phyloP scores from a whole-genome alignment of 2,888 invertebrate genomes.

The Bellardia pandia region DNA sequence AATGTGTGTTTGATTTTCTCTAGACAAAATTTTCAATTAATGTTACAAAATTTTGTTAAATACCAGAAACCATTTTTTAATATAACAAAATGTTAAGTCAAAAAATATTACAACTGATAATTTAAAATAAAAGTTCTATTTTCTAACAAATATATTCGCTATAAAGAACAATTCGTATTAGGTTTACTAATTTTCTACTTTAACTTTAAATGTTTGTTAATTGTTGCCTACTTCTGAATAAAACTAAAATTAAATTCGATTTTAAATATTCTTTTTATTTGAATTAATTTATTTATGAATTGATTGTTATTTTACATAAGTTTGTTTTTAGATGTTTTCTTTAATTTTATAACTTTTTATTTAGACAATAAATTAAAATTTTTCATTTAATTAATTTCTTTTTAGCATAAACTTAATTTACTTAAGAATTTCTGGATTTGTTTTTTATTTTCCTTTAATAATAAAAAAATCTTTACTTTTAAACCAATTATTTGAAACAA shows the following conservation, averaged over 20 bases:
- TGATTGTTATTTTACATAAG: slow-evolving; percentile 66
- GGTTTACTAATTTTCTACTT: too few relatives aligned
- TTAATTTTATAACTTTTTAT: slow-evolving; percentile 2
- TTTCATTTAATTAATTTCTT: neutral
- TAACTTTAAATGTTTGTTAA: too few relatives aligned
- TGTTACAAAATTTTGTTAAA: too few relatives aligned
- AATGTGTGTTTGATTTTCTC: too few relatives aligned
- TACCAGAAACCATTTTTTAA: too few relatives aligned
- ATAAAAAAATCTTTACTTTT: slow-evolving; percentile 31
- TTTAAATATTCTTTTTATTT: slow-evolving; percentile 23
- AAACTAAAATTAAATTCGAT: neutral
- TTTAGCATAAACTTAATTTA: slow-evolving; percentile 11
- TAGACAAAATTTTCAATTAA: too few relatives aligned
- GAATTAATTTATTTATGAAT: slow-evolving; percentile 61
- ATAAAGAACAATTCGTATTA: too few relatives aligned
- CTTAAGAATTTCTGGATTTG: slow-evolving; percentile 7
- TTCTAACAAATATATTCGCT: too few relatives aligned
- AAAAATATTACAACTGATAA: too few relatives aligned
- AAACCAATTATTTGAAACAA: slow-evolving; percentile 31
- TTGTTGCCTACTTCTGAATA: neutral
- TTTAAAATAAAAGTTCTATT: too few relatives aligned
- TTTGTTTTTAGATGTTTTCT: slow-evolving; percentile 16
- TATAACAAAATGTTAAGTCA: too few relatives aligned
- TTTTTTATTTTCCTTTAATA: slow-evolving; percentile 13
- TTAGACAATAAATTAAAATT: neutral